phyloP scores from a whole-genome alignment of 2,797 vertebrate genomes.

The Pygocentrus nattereri region DNA sequence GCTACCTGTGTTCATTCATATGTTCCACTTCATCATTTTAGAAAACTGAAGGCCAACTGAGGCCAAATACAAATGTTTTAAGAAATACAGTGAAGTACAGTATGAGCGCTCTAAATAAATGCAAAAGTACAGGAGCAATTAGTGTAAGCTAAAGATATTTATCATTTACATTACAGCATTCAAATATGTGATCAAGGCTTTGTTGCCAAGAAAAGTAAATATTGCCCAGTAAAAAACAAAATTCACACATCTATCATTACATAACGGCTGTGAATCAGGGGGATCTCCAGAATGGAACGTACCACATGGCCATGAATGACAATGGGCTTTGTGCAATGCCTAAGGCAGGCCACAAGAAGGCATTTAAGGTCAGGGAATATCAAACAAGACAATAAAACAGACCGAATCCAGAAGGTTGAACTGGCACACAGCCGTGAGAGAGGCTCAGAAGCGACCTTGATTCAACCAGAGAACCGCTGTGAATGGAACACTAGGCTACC shows the following conservation, averaged over 20 bases:
- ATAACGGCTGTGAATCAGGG: background rate
- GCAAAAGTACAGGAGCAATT: no score
- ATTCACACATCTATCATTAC: background rate
- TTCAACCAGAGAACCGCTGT: conserved; percentile 7
- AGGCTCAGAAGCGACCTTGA: conserved; percentile 33
- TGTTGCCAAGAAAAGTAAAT: background rate
- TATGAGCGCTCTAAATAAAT: no score
- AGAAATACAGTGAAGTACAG: no score
- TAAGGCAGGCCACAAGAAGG: background rate
- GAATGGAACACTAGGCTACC: conserved; percentile 4
- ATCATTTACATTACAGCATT: background rate
- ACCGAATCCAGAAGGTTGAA: background rate
- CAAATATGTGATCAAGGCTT: background rate
- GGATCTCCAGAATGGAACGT: background rate
- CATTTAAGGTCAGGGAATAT: background rate
- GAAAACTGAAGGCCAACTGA: no score
- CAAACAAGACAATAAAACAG: background rate
- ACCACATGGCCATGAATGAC: background rate
- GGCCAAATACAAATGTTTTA: no score
- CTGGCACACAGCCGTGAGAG: background rate
- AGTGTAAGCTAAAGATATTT: background rate
- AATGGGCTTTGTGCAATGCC: background rate
- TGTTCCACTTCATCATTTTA: no score
- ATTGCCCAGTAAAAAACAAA: background rate
- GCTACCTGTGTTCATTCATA: no score